These are phyloP conservation scores for Petrolisthes cinctipes DNA, from an alignment of 2,888 invertebrate species.

Conservation along the genomic window DNA sequence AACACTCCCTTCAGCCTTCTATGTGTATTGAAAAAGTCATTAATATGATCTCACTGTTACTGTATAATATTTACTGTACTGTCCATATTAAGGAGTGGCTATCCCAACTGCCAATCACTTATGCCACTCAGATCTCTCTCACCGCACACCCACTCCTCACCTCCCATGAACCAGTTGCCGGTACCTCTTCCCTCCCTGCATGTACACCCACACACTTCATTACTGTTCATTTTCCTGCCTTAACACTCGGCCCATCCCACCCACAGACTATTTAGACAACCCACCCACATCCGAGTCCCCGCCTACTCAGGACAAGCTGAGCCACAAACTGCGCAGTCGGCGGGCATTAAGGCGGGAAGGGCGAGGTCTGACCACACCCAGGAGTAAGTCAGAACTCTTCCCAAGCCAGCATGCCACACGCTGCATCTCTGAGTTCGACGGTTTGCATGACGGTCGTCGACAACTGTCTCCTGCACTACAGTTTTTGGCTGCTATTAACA, in stretches of 20 bases:
- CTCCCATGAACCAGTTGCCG: too few species aligned
- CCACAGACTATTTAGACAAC: slow-evolving; percentile 75
- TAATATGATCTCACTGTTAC: too few species aligned
- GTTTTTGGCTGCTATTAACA: not conserved
- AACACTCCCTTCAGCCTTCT: too few species aligned
- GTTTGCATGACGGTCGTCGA: not conserved
- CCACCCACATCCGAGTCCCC: slow-evolving; percentile 84
- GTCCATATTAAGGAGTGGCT: too few species aligned
- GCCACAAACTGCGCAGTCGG: slow-evolving; percentile 71
- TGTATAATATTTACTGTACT: too few species aligned
- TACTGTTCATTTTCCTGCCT: too few species aligned
- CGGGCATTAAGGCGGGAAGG: slow-evolving; percentile 68
- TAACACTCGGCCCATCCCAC: not conserved
- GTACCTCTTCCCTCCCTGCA: too few species aligned
- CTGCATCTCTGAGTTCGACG: not conserved
- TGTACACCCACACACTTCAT: too few species aligned
- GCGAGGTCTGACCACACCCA: slow-evolving; percentile 67
- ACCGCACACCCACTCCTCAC: too few species aligned
- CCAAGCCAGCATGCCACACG: slow-evolving; percentile 55
- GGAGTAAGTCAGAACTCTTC: slow-evolving; percentile 68
- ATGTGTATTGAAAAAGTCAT: too few species aligned
- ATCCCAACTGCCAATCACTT: too few species aligned
- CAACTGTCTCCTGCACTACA: not conserved
- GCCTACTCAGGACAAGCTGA: slow-evolving; percentile 83
- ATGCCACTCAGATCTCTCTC: not conserved